These are phyloP conservation scores for Semaprochilodus insignis DNA, from an alignment of 2,797 vertebrate genomes.

Conservation along the genomic window DNA sequence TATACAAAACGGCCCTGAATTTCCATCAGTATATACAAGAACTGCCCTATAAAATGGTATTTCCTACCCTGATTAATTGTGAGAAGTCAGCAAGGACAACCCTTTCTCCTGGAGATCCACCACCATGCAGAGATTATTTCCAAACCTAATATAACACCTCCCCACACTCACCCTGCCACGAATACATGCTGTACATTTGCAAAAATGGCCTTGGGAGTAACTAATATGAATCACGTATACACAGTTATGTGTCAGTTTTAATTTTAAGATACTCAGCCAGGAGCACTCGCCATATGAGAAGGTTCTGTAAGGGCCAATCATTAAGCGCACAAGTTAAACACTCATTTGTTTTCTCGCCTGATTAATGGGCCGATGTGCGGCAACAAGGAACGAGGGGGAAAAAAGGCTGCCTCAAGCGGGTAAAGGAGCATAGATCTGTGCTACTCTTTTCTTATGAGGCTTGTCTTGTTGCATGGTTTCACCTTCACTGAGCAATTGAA, in stretches of 20 bases:
- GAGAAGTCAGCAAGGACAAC: neutral
- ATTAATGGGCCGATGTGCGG: neutral
- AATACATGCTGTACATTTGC: neutral
- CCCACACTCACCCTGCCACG: neutral
- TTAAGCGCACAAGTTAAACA: slow-evolving; percentile 5
- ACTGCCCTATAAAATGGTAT: neutral
- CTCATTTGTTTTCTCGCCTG: neutral
- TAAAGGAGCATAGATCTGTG: neutral
- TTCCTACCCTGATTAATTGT: neutral
- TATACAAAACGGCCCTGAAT: neutral
- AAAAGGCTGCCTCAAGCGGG: neutral
- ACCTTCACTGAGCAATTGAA: neutral
- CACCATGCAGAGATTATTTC: neutral
- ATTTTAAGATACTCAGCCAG: slow-evolving; percentile 1
- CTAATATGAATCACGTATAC: neutral
- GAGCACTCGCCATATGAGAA: neutral
- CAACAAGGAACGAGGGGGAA: neutral
- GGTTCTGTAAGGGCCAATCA: neutral
- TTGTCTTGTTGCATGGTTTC: neutral
- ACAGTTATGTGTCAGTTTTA: neutral
- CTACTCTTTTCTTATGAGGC: neutral
- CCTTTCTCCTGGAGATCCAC: neutral
- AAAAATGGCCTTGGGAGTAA: neutral
- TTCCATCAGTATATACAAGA: neutral
- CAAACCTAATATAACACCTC: neutral